phyloP scores from a whole-genome alignment of 2,113 vertebrate species.

The Paramisgurnus dabryanus region DNA sequence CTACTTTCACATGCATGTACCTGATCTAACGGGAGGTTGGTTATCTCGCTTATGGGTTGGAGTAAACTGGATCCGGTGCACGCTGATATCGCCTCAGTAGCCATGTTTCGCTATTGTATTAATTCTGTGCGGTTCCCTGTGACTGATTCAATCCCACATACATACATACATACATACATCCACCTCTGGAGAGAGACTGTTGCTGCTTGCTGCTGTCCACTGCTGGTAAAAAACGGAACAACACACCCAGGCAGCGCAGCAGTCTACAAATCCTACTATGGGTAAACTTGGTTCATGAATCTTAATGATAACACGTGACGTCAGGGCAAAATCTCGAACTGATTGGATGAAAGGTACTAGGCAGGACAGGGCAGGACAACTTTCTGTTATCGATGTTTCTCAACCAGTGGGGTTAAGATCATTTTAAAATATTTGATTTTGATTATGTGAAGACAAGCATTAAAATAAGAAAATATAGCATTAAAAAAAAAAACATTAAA shows the following conservation, averaged over 20 bases:
- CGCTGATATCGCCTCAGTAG: slow-evolving; percentile 66
- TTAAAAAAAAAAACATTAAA: no score
- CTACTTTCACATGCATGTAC: slow-evolving; percentile 52
- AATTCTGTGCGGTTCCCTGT: slow-evolving; percentile 52
- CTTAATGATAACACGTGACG: slow-evolving; percentile 3
- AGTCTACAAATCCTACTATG: slow-evolving; percentile 18
- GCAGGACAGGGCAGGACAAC: no score
- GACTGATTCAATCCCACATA: slow-evolving; percentile 34
- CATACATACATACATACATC: slow-evolving; percentile 10
- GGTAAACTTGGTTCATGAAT: slow-evolving; percentile 19
- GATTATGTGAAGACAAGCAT: no score
- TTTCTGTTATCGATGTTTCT: no score
- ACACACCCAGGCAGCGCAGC: slow-evolving; percentile 28
- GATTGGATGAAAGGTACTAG: neutral
- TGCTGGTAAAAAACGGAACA: slow-evolving; percentile 43
- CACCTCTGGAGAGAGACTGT: slow-evolving; percentile 45
- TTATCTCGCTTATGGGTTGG: slow-evolving; percentile 74
- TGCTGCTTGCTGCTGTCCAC: slow-evolving; percentile 41
- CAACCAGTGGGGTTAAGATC: no score
- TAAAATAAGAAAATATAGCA: no score
- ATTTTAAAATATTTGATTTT: no score
- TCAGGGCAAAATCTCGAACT: neutral
- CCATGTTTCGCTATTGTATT: slow-evolving; percentile 64
- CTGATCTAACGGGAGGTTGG: slow-evolving; percentile 75
- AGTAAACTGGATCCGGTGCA: slow-evolving; percentile 75